Conservation (phyloP, 2,888 invertebrate genomes). For the Ormia ochracea region DNA sequence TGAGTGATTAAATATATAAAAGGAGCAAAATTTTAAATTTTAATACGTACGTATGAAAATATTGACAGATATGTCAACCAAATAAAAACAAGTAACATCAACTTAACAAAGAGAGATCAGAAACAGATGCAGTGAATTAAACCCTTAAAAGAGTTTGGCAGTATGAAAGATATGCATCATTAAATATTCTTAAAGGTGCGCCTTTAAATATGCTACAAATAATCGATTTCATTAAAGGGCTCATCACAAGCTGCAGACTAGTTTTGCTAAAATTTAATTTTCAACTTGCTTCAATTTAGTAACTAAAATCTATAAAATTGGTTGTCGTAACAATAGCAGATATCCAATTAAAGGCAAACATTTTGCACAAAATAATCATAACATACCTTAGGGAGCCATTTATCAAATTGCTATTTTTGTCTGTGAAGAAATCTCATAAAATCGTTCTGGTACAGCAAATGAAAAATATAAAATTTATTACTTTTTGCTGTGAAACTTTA, state of each 20-base stretch:
- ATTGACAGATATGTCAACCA: slow-evolving; percentile 51
- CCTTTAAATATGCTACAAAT: too few species aligned
- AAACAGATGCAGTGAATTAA: not conserved
- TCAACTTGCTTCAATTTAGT: too few species aligned
- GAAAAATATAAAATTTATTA: not conserved
- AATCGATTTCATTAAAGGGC: too few species aligned
- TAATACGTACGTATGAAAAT: slow-evolving; percentile 47
- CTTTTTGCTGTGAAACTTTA: not conserved
- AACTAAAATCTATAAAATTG: not conserved
- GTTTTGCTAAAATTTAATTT: too few species aligned
- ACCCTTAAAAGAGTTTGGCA: not conserved
- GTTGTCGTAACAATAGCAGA: not conserved
- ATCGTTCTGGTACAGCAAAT: not conserved
- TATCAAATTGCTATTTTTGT: slow-evolving; percentile 8
- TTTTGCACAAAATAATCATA: not conserved
- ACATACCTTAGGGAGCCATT: slow-evolving; percentile 42
- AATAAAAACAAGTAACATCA: slow-evolving; percentile 16
- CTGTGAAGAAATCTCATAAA: not conserved
- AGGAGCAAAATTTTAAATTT: slow-evolving; percentile 37
- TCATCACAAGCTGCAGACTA: too few species aligned
- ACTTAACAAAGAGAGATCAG: not conserved
- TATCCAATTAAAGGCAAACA: not conserved
- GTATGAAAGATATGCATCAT: not conserved
- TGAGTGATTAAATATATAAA: slow-evolving; percentile 60
- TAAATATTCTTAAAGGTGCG: too few species aligned